Evolutionary conservation across 2,888 invertebrate genomes (phyloP), one percentile per base, ranked within the genome.

Genomic region (Acrobasis repandana): DNA sequence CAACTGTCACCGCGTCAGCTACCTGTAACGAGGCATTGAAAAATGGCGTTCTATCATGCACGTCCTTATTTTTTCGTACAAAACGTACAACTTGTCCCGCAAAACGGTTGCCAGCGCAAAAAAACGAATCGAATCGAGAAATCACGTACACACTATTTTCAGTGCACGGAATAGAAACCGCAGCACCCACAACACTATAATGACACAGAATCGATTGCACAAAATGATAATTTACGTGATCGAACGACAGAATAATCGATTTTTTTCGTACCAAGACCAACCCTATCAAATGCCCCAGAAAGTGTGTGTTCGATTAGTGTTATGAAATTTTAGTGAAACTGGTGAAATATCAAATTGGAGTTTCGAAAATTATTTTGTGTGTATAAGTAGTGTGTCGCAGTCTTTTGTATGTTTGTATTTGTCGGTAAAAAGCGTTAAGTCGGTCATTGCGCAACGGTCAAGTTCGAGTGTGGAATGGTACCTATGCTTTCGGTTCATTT

Each of bases 151-250:
- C 82, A 71, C 68, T 73, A 82, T 84, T 85, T 82, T 82, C 82
- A 82, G 78, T 60, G 60, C 74, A 74, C 74, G 72, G 75, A 83
- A 82, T 84, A 82, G 82, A 85, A 89, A 90, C 90, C 90, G 75
- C 90, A 90, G 71, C 82, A 77, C 88, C 89, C 88, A 87, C 88
- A 86, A 77, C 74, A 80, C 78, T 80, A 77, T 86, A 86, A 90
- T 82, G 80, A 85, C 82, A 75, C 75, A 77, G 80, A 82, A 82
- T 81, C 83, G 85, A 88, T 90, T 90, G 88, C 90, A 75, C 78
- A 86, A 90, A 88, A 88, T 83, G 79, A 83, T 84, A 83, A 87
- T 90, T 90, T 89, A 89, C 87, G 84, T 83, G 82, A 80, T 82
- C 85, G 80, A 85, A 81, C 79, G 77, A 54, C 54, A 74, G 76